Conservation (phyloP, 1,140 invertebrate species). For the Anoplophora glabripennis region DNA sequence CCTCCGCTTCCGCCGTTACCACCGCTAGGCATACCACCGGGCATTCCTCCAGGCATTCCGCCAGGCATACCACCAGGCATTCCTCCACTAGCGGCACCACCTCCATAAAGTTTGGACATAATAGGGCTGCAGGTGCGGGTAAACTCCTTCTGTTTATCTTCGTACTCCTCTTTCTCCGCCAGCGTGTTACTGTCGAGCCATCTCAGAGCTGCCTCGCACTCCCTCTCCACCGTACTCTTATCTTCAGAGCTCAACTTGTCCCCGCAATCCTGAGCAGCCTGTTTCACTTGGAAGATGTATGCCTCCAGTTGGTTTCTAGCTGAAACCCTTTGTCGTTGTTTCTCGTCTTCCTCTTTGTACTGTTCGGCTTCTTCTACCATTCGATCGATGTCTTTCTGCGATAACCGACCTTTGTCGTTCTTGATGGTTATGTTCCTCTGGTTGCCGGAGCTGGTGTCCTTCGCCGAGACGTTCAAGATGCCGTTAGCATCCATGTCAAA, state of each 20-base stretch:
- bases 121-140: conserved; percentile 51
- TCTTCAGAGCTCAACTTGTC: conserved; percentile 50
- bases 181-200: conserved; percentile 58
- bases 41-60: background rate
- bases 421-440: conserved; percentile 73
- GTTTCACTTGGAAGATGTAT: conserved; percentile 72
- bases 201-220: conserved; percentile 49
- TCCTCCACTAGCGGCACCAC: background rate
- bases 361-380: conserved; percentile 69
- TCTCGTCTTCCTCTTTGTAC: conserved; percentile 69
- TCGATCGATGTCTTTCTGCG: conserved; percentile 77
- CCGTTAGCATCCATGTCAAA: conserved; percentile 71
- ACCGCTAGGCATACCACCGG: conserved; percentile 42
- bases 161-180: conserved; percentile 62
- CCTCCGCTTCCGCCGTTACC: conserved; percentile 33
- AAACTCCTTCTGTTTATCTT: conserved; percentile 55
- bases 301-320: conserved; percentile 63
- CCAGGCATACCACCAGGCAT: background rate
- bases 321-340: conserved; percentile 62
- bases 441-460: conserved; percentile 55
- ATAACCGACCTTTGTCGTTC: conserved; percentile 78
- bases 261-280: conserved; percentile 52
- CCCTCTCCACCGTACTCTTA: conserved; percentile 47
- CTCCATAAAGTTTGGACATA: conserved; percentile 50
- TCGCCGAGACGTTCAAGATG: conserved; percentile 63